A percentile compares a stretch with the other conserved stretches of the same genome.
These are phyloP conservation scores for Adelosebastes latens DNA, from an alignment of 2,797 vertebrate species.

Conservation along the genomic window DNA sequence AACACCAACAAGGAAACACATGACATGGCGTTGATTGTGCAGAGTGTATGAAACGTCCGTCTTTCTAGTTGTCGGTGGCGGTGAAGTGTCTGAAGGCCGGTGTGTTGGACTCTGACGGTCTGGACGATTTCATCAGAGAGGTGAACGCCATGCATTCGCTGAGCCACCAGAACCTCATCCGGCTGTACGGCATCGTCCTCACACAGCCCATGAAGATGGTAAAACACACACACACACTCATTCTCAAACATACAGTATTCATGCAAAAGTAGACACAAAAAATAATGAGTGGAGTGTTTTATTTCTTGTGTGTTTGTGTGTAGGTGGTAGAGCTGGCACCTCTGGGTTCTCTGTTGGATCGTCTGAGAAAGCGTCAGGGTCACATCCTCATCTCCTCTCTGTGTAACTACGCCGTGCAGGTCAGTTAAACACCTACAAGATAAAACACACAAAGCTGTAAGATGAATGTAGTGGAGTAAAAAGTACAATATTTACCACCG, in stretches of 20 bases:
- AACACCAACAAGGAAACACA: background rate
- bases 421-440: constrained; percentile 43
- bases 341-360: constrained; percentile 92
- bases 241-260: background rate
- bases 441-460: background rate
- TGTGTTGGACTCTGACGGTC: constrained; percentile 90
- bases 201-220: constrained; percentile 99
- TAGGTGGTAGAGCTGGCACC: constrained; percentile 97
- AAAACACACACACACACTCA: constrained; percentile 56
- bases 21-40: background rate
- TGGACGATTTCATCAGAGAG: constrained; percentile 97
- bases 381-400: constrained; percentile 95
- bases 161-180: constrained; percentile 95
- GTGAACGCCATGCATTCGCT: constrained; percentile 99
- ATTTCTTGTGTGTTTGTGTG: constrained; percentile 10
- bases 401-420: constrained; percentile 95
- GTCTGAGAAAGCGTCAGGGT: constrained; percentile 93
- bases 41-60: background rate
- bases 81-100: constrained; percentile 97
- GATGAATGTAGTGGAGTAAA: too few species aligned
- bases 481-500: too few species aligned
- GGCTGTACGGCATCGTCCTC: constrained; percentile 94
- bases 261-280: background rate
- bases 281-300: background rate
- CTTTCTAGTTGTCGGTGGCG: constrained; percentile 89